Conservation (phyloP, 2,113 vertebrate species). For the Tinamus guttatus region DNA sequence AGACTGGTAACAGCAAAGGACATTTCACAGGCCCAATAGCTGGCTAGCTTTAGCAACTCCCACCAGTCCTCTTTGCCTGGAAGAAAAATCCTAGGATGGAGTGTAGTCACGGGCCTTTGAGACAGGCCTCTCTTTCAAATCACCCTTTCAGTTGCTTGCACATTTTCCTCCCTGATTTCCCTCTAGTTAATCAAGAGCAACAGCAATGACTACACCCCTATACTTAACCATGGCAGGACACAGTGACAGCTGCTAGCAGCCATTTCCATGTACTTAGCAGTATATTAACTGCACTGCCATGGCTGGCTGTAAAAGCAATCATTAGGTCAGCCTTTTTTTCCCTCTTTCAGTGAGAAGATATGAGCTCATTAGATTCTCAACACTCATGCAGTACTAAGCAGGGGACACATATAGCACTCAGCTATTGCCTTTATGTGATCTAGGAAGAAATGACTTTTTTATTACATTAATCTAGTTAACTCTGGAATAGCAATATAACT, state of each 20-base stretch:
- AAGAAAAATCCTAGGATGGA: neutral
- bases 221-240: neutral
- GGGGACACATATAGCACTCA: neutral
- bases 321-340: neutral
- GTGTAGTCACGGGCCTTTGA: neutral
- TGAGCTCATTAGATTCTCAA: constrained; percentile 39
- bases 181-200: constrained; percentile 23
- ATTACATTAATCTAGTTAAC: constrained; percentile 22
- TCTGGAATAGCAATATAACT: constrained; percentile 39
- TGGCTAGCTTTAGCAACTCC: neutral
- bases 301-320: constrained; percentile 32
- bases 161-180: constrained; percentile 18
- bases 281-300: constrained; percentile 14
- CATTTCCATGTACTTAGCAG: constrained; percentile 1
- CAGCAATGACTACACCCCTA: neutral
- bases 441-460: constrained; percentile 1
- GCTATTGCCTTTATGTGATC: neutral
- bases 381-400: neutral
- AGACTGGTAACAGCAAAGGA: neutral
- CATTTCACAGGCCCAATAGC: neutral
- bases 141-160: neutral
- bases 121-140: neutral
- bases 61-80: neutral
- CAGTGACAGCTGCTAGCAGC: constrained; percentile 28
- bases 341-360: constrained; percentile 1